Percentiles rank a stretch among this genome's conserved stretches.
These are phyloP conservation scores for Ivindomyrus marchei DNA, from an alignment of 2,113 vertebrate genomes.

Conservation along the genomic window DNA sequence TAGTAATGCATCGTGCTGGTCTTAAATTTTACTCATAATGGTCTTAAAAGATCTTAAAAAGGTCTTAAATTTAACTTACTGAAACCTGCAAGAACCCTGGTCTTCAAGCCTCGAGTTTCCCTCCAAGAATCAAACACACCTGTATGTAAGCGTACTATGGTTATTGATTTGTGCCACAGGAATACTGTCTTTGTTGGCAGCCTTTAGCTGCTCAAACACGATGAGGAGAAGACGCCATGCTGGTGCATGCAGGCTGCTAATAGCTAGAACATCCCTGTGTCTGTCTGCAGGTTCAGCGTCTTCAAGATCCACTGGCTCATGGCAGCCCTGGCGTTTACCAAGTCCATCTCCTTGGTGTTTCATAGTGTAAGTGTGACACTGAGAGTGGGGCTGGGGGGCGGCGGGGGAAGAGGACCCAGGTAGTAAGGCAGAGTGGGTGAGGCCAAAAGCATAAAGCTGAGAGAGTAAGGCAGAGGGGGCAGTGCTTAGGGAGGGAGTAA, in stretches of 20 bases:
- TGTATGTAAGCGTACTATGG: not conserved
- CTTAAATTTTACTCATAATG: too few relatives aligned
- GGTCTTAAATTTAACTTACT: too few relatives aligned
- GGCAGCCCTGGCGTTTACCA: constrained; percentile 74
- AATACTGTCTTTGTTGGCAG: not conserved
- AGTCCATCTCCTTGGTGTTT: constrained; percentile 69
- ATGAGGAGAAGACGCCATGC: not conserved
- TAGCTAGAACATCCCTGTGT: not conserved
- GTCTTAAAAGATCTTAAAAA: too few relatives aligned
- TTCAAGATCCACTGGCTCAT: constrained; percentile 86
- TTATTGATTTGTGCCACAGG: not conserved
- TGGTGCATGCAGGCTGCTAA: not conserved
- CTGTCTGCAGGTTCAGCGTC: constrained; percentile 64
- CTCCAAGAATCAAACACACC: not conserved
- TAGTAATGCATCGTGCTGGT: too few relatives aligned
- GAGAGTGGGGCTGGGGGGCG: not conserved
- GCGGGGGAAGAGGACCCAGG: not conserved
- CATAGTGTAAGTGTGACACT: constrained; percentile 63
- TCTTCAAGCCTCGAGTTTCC: not conserved
- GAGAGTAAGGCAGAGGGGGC: not conserved
- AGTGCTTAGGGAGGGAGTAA: not conserved
- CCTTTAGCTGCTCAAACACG: not conserved
- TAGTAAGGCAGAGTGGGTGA: not conserved
- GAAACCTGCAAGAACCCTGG: too few relatives aligned
- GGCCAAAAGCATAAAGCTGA: not conserved